phyloP scores from a whole-genome alignment of 2,113 vertebrate genomes.

The Nettapus auritus region DNA sequence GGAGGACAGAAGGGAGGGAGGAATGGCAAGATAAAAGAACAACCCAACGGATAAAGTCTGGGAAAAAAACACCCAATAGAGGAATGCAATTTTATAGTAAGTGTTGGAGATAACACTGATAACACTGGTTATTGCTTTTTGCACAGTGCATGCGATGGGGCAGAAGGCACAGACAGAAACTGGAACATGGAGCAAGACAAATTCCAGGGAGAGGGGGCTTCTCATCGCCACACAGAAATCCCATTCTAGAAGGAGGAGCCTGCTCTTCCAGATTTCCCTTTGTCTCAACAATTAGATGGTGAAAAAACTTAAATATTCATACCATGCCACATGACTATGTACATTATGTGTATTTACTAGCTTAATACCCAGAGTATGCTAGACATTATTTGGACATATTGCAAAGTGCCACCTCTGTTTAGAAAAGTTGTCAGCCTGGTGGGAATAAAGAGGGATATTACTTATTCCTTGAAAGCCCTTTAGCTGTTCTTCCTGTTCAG shows the following conservation, averaged over 20 bases:
- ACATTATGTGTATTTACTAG: background rate
- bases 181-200: background rate
- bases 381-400: background rate
- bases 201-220: background rate
- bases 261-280: background rate
- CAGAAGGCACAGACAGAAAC: background rate
- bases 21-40: slow-evolving; percentile 51
- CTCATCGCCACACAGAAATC: background rate
- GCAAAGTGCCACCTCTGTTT: background rate
- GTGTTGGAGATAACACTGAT: slow-evolving; percentile 42
- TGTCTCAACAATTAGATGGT: background rate
- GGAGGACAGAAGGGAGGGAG: slow-evolving; percentile 26
- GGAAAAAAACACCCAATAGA: slow-evolving; percentile 19
- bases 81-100: slow-evolving; percentile 43
- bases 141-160: background rate
- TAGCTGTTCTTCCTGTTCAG: background rate
- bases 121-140: slow-evolving; percentile 48
- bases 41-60: slow-evolving; percentile 16
- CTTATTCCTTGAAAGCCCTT: background rate
- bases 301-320: background rate
- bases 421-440: background rate
- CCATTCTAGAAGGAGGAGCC: background rate
- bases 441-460: background rate
- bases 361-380: background rate
- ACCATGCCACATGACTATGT: background rate